phyloP scores from a whole-genome alignment of 2,888 invertebrate species.

The Cosmorhoe ocellata region DNA sequence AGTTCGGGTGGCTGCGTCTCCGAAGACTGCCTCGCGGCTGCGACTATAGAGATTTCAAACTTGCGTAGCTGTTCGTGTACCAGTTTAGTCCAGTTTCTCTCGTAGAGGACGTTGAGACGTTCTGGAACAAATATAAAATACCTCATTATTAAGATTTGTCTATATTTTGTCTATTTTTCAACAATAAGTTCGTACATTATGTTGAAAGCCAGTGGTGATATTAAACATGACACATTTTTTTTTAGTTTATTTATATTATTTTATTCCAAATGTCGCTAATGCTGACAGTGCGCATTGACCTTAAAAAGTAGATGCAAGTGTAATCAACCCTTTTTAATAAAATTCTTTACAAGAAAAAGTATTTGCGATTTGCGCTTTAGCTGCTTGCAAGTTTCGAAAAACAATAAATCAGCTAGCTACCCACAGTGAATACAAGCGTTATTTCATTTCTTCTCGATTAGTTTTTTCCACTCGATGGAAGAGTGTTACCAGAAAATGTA shows the following conservation, averaged over 20 bases:
- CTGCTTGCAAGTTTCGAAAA: slow-evolving; percentile 4
- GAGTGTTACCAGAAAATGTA: slow-evolving; percentile 3
- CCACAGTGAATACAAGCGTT: slow-evolving; percentile 11
- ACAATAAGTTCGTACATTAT: too few relatives aligned
- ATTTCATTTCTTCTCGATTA: slow-evolving; percentile 27
- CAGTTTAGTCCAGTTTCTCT: slow-evolving; percentile 91
- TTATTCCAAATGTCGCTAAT: too few relatives aligned
- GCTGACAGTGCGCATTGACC: too few relatives aligned
- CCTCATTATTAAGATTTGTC: too few relatives aligned
- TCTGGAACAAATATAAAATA: slow-evolving; percentile 76
- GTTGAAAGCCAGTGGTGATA: too few relatives aligned
- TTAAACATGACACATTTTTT: too few relatives aligned
- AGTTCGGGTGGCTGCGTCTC: slow-evolving; percentile 62
- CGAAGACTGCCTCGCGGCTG: slow-evolving; percentile 84
- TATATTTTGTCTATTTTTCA: too few relatives aligned
- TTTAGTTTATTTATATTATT: too few relatives aligned
- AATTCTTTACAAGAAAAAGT: too few relatives aligned
- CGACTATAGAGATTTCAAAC: slow-evolving; percentile 91
- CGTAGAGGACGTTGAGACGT: slow-evolving; percentile 91
- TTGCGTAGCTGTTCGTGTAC: slow-evolving; percentile 89
- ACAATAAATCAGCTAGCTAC: slow-evolving; percentile 18
- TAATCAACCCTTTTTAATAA: too few relatives aligned
- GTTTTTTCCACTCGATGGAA: slow-evolving; percentile 16
- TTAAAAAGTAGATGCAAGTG: too few relatives aligned
- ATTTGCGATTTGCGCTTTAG: background rate